Percentiles rank a stretch among this genome's conserved stretches.
Conservation (phyloP, 2,113 vertebrate species). For the Apeltes quadracus region DNA sequence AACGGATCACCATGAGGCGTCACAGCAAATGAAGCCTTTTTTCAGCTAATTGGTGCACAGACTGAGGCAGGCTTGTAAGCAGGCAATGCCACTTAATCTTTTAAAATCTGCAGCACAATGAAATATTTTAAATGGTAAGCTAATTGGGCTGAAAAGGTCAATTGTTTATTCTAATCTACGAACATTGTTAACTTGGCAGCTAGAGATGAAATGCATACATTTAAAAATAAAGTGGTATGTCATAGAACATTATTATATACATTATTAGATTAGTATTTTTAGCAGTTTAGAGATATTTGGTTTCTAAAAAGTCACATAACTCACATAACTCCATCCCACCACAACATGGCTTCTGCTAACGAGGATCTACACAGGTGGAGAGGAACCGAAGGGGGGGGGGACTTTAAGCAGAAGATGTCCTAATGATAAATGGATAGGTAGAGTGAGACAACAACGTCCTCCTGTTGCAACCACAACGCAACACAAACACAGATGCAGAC, state of each 20-base stretch:
- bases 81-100: constrained; percentile 19
- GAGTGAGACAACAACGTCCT: neutral
- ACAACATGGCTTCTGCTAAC: constrained; percentile 29
- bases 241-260: neutral
- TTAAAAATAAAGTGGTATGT: neutral
- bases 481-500: neutral
- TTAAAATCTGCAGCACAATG: constrained; percentile 29
- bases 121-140: constrained; percentile 13
- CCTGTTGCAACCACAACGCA: constrained; percentile 13
- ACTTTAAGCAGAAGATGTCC: constrained; percentile 6
- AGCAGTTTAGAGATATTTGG: no score
- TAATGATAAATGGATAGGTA: constrained; percentile 11
- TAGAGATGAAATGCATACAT: neutral
- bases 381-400: neutral
- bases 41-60: constrained; percentile 19
- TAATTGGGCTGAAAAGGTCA: constrained; percentile 15
- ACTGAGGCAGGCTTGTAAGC: constrained; percentile 8
- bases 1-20: constrained; percentile 34
- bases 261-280: neutral
- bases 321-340: constrained; percentile 1
- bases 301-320: neutral
- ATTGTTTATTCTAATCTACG: neutral
- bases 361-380: constrained; percentile 24
- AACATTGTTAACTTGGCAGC: neutral
- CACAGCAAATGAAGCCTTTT: constrained; percentile 12